Percentiles rank a stretch among this genome's conserved stretches.
These are phyloP conservation scores for Falcunculus frontatus DNA, from an alignment of 2,113 vertebrate genomes.

Conservation along the genomic window DNA sequence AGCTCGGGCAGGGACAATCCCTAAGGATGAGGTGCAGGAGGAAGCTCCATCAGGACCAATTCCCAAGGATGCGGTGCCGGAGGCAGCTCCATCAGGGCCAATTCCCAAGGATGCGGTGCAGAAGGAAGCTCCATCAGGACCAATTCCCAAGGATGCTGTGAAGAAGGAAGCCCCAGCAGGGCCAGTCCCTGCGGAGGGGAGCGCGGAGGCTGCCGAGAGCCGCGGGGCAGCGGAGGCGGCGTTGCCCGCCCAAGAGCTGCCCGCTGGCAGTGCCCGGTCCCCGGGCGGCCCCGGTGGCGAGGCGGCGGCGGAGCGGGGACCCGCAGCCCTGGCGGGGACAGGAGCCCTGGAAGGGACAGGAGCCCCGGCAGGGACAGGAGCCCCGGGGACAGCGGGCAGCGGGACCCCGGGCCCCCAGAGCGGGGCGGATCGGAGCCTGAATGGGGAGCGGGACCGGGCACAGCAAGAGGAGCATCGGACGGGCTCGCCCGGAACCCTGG, in stretches of 20 bases:
- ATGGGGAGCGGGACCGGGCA: neutral
- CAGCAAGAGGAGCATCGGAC: neutral
- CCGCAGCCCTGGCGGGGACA: neutral
- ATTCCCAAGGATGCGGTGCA: rapidly evolving
- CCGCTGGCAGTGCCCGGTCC: neutral
- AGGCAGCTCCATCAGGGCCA: neutral
- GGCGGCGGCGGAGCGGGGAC: neutral
- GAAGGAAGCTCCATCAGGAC: neutral
- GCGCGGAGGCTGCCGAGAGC: neutral
- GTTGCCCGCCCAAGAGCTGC: neutral
- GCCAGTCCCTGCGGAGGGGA: neutral
- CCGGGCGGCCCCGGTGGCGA: neutral
- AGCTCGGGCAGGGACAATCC: neutral
- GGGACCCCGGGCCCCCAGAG: neutral
- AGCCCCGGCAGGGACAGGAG: no score
- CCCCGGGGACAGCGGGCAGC: neutral
- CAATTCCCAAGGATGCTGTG: neutral
- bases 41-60: neutral
- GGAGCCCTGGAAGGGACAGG: no score
- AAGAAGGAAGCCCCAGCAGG: rapidly evolving
- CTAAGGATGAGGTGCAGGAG: rapidly evolving
- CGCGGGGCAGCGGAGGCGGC: neutral
- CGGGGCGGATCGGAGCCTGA: neutral
- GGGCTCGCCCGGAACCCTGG: neutral
- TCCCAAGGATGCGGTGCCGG: rapidly evolving